Evolutionary conservation across 2,797 vertebrate species (phyloP).

Genomic region (Carapus acus): DNA sequence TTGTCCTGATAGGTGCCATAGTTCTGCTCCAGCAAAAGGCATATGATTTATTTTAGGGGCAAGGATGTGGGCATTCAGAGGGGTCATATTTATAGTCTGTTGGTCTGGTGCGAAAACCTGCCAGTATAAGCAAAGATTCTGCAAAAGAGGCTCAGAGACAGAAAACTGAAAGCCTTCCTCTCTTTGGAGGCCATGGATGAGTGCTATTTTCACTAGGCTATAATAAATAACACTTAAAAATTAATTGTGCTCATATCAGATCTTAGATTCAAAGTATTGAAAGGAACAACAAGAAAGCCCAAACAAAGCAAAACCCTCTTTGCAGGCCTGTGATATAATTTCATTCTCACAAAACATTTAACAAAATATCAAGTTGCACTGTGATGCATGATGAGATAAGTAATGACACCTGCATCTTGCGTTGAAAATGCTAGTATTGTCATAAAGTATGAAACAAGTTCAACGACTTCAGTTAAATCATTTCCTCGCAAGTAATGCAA

Average conservation of each 20-base stretch:
- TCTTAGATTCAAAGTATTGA: slow-evolving; percentile 37
- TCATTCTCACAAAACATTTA: slow-evolving; percentile 1
- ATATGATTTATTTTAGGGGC: slow-evolving; percentile 68
- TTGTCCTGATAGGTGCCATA: slow-evolving; percentile 55
- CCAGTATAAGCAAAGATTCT: slow-evolving; percentile 68
- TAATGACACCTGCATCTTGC: not conserved
- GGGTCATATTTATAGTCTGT: slow-evolving; percentile 72
- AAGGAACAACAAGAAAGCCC: slow-evolving; percentile 28
- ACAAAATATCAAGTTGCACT: slow-evolving; percentile 2
- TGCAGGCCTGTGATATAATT: slow-evolving; percentile 7
- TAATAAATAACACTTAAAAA: slow-evolving; percentile 58
- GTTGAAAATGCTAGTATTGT: not conserved
- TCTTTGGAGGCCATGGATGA: slow-evolving; percentile 52
- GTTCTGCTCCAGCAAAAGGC: slow-evolving; percentile 56
- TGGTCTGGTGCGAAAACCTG: slow-evolving; percentile 62
- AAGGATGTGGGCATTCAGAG: slow-evolving; percentile 75
- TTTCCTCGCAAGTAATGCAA: not conserved
- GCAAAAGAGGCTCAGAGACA: slow-evolving; percentile 58
- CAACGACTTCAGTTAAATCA: not conserved
- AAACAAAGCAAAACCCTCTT: slow-evolving; percentile 32
- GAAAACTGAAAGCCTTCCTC: slow-evolving; percentile 59
- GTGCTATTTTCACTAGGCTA: slow-evolving; percentile 59
- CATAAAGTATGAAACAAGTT: not conserved
- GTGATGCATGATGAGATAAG: slow-evolving; percentile 3
- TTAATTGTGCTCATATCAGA: slow-evolving; percentile 49